Conservation (phyloP, 2,797 vertebrate species). For the Halcyon leucocephala region DNA sequence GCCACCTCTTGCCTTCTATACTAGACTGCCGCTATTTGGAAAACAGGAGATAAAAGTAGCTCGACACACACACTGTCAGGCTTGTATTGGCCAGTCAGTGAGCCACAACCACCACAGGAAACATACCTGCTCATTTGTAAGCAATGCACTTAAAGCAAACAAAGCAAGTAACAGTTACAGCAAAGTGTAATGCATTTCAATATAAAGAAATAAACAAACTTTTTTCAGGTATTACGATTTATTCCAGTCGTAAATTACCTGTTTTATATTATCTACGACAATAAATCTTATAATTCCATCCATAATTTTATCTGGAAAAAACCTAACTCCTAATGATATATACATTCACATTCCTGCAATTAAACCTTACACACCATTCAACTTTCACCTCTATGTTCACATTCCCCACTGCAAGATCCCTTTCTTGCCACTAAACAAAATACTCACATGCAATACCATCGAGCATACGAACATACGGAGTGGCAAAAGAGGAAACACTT, state of each 20-base stretch:
- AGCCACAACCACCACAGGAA: neutral
- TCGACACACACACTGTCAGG: neutral
- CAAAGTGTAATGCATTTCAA: neutral
- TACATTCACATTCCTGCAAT: neutral
- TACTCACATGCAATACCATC: fast-evolving
- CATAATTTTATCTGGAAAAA: fast-evolving
- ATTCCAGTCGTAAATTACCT: neutral
- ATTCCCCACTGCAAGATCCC: neutral
- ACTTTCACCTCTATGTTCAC: neutral
- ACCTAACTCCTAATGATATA: neutral
- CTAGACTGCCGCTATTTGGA: neutral
- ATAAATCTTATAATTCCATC: neutral
- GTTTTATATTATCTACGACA: neutral
- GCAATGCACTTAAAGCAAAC: neutral
- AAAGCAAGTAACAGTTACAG: neutral
- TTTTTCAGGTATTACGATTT: neutral
- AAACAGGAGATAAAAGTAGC: neutral
- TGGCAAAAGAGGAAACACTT: neutral
- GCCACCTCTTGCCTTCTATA: neutral
- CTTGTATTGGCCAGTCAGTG: neutral
- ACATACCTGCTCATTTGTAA: neutral
- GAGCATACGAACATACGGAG: neutral
- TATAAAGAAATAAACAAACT: neutral
- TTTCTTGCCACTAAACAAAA: neutral
- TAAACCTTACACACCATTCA: neutral